Conservation (phyloP, 64 coral and sea anemone genomes). For the Stichodactyla mertensii region DNA sequence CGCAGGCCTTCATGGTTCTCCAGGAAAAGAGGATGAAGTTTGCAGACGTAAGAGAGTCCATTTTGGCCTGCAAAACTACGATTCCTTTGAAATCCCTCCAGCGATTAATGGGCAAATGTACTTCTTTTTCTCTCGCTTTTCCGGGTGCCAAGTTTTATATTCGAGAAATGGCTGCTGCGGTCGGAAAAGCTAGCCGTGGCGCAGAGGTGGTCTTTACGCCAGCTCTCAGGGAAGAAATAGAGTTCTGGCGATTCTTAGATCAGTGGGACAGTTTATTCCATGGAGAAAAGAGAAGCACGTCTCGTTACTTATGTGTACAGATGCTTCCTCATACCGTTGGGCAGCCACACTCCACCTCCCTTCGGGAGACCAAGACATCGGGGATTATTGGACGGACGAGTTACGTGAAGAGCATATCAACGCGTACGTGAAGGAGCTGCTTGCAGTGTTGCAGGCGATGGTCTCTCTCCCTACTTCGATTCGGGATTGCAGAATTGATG, state of each 20-base stretch:
- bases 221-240: neutral
- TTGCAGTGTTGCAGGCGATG: conserved; percentile 12
- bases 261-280: conserved; percentile 19
- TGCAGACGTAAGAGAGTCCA: neutral
- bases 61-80: neutral
- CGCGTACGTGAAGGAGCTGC: conserved; percentile 35
- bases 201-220: neutral
- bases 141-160: conserved; percentile 32
- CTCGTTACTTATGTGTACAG: neutral
- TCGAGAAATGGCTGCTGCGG: conserved; percentile 1
- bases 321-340: conserved; percentile 34
- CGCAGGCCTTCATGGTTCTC: neutral
- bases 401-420: conserved; percentile 33
- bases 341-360: conserved; percentile 7
- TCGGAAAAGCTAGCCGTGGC: neutral
- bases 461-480: conserved; percentile 7
- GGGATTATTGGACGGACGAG: conserved; percentile 35
- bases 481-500: neutral
- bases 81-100: neutral
- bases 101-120: conserved; percentile 35
- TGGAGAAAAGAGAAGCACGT: conserved; percentile 30
- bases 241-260: conserved; percentile 43
- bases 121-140: conserved; percentile 26
- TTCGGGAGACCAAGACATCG: conserved; percentile 8
- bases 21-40: neutral